These are phyloP conservation scores for Erpobdella octoculata DNA, from an alignment of 2,888 invertebrate genomes.

Conservation along the genomic window DNA sequence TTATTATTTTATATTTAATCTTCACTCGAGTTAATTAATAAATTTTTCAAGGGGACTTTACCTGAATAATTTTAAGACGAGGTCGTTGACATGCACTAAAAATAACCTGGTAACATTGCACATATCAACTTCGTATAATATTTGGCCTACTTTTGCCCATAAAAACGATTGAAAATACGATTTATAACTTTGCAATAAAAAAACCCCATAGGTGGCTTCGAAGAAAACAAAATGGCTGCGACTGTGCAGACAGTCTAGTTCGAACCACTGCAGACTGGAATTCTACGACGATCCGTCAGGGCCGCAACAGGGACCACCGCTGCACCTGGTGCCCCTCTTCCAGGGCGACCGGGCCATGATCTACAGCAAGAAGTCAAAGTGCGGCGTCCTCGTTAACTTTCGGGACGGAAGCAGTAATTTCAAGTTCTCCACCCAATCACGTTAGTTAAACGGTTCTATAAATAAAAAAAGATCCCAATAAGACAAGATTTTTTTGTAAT, in stretches of 20 bases:
- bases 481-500: too few species aligned
- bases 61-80: not conserved
- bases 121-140: too few species aligned
- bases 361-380: conserved; percentile 3
- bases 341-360: not conserved
- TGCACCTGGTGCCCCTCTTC: not conserved
- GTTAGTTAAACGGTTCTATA: not conserved
- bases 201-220: not conserved
- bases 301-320: not conserved
- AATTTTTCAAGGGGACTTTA: too few species aligned
- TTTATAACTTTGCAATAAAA: not conserved
- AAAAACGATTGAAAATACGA: not conserved
- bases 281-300: not conserved
- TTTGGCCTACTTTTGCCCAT: too few species aligned
- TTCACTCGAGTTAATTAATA: not conserved
- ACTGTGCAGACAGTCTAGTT: not conserved
- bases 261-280: not conserved
- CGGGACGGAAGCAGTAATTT: not conserved
- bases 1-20: not conserved
- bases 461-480: too few species aligned
- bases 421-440: not conserved
- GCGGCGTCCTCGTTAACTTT: not conserved
- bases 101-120: too few species aligned
- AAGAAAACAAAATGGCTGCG: not conserved
- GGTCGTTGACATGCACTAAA: too few species aligned